Evolutionary conservation across 2,888 invertebrate species (phyloP), one percentile per base, ranked within the genome.

Genomic region (Aphidoletes aphidimyza): DNA sequence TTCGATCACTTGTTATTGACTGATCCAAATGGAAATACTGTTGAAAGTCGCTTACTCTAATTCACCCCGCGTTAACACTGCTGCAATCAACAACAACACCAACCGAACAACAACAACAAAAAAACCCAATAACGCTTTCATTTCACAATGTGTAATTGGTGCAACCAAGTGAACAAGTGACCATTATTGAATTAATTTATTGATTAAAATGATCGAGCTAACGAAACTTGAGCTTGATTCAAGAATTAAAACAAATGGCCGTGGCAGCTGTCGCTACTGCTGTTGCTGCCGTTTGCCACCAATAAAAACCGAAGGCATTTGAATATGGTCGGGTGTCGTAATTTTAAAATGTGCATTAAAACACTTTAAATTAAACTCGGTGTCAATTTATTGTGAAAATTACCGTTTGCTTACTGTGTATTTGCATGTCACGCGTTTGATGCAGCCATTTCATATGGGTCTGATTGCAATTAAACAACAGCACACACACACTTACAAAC

Each of bases 301-400:
- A 69, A 11, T 30, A 30, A 30, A 2, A 69, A 54, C 8, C 11
- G n/a, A 69, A 30, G 0, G 0, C 30, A 69, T 69, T 69, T 69
- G 69, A 30, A 69, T 69, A 30, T 54, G 14, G 34, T 69, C 30
- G 14, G 26, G 47, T 69, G 69, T 69, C 14, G 69, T 69, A 69
- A 69, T 69, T 69, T 17, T 69, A 30, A 69, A 69, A 69, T 69
- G 34, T 69, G 69, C 69, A 69, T 34, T 30, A 30, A 47, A 69
- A 69, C 69, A 30, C 69, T 30, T 69, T 3, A 69, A 69, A 69
- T 69, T 69, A 34, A 30, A 17, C 34, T 69, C 30, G 69, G 69
- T 69, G 69, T 69, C 30, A 69, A 69, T 69, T 69, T 69, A 69
- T 69, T 69, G 69, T 69, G 69, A 69, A 69, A 69, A 69, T 69